Conservation (phyloP, 2,888 invertebrate species). For the Drosophila borealis region DNA sequence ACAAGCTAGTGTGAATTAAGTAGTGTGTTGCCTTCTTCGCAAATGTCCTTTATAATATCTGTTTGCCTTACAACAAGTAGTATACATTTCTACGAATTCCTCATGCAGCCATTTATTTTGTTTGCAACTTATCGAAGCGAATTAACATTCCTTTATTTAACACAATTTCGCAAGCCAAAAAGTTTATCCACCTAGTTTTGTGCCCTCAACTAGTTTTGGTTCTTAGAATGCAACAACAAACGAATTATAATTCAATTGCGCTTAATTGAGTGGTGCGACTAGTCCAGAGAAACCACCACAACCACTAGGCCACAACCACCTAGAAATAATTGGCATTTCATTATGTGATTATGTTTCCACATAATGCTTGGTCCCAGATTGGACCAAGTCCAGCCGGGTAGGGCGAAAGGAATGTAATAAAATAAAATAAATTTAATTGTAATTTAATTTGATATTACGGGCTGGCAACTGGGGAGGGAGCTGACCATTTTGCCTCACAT, state of each 20-base stretch:
- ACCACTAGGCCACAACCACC: slow-evolving; percentile 40
- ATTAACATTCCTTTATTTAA: slow-evolving; percentile 29
- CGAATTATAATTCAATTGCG: slow-evolving; percentile 75
- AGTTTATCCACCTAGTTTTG: slow-evolving; percentile 24
- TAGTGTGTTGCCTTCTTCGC: neutral
- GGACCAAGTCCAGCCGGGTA: slow-evolving; percentile 9
- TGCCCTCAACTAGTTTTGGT: slow-evolving; percentile 23
- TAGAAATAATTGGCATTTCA: slow-evolving; percentile 55
- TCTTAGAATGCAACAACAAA: slow-evolving; percentile 31
- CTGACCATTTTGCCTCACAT: slow-evolving; percentile 26
- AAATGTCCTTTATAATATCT: neutral
- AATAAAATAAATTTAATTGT: slow-evolving; percentile 74
- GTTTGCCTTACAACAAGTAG: neutral
- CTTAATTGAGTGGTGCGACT: slow-evolving; percentile 68
- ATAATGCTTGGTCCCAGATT: slow-evolving; percentile 26
- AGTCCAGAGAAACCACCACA: slow-evolving; percentile 41
- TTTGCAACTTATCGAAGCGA: slow-evolving; percentile 20
- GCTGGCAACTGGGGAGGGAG: neutral
- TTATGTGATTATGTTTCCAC: slow-evolving; percentile 61
- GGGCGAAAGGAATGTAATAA: slow-evolving; percentile 36
- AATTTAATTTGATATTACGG: slow-evolving; percentile 64
- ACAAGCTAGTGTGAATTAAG: too few species aligned
- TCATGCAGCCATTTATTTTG: slow-evolving; percentile 3
- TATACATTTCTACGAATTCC: slow-evolving; percentile 5
- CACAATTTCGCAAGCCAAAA: slow-evolving; percentile 15